Percentiles rank a stretch among this genome's conserved stretches.
These are phyloP conservation scores for Heteromormyrus szaboi DNA, from an alignment of 2,797 vertebrate genomes.

Conservation along the genomic window DNA sequence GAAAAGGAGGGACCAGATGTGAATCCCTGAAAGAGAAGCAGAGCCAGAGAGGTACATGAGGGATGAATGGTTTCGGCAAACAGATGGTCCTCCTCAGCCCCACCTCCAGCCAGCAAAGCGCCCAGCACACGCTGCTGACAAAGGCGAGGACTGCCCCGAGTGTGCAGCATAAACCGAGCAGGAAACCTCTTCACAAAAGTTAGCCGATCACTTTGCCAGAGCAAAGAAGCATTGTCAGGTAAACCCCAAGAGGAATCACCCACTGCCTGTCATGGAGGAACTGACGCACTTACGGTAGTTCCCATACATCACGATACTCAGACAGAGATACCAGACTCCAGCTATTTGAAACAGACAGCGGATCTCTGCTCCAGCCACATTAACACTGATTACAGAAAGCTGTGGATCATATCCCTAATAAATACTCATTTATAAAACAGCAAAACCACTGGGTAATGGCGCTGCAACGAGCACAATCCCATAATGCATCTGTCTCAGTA, in stretches of 20 bases:
- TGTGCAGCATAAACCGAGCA: conserved; percentile 22
- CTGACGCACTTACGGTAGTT: background rate
- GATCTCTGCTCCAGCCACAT: background rate
- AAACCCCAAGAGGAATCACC: background rate
- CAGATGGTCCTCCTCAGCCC: conserved; percentile 44
- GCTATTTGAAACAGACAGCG: background rate
- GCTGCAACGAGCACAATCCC: background rate
- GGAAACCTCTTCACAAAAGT: conserved; percentile 24
- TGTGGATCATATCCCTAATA: background rate
- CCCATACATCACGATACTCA: background rate
- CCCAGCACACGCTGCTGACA: conserved; percentile 22
- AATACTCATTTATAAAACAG: background rate
- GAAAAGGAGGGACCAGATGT: conserved; percentile 33
- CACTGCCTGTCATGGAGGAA: background rate
- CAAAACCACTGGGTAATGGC: background rate
- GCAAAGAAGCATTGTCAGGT: background rate
- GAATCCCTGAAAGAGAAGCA: conserved; percentile 22
- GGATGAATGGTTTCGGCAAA: conserved; percentile 39
- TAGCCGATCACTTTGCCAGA: conserved; percentile 13
- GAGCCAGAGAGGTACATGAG: conserved; percentile 24
- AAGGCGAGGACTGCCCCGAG: background rate
- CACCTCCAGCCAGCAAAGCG: background rate
- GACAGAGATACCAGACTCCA: background rate
- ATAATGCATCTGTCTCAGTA: background rate
- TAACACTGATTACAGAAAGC: background rate